Conservation (phyloP, 2,113 vertebrate genomes). For the Poeciliopsis prolifica region DNA sequence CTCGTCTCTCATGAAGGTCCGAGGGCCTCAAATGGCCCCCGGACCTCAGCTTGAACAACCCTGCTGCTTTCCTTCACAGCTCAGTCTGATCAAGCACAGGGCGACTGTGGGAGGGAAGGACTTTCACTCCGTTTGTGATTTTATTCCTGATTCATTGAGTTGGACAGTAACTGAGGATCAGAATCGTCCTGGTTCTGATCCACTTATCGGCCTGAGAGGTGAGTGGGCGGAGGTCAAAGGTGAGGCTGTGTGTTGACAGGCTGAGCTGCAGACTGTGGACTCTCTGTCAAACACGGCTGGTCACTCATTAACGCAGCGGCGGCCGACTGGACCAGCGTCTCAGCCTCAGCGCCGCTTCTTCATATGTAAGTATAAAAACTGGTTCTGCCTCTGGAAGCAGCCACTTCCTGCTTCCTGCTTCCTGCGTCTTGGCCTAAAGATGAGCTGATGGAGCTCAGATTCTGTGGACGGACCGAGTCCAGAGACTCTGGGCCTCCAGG, state of each 20-base stretch:
- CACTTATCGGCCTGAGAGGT: not conserved
- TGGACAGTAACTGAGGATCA: too few species aligned
- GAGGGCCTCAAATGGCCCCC: too few species aligned
- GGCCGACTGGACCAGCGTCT: slow-evolving; percentile 42
- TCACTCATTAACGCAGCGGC: slow-evolving; percentile 80
- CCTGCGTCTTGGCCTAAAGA: rapidly evolving
- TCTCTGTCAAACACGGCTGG: slow-evolving; percentile 74
- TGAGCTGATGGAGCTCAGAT: not conserved
- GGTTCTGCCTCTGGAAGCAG: not conserved
- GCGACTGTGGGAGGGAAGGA: too few species aligned
- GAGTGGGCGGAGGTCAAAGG: too few species aligned
- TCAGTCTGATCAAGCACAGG: too few species aligned
- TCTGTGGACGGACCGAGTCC: not conserved
- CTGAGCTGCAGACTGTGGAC: slow-evolving; percentile 78
- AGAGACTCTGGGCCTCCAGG: slow-evolving; percentile 19
- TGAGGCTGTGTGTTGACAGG: slow-evolving; percentile 23
- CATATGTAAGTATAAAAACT: slow-evolving; percentile 66
- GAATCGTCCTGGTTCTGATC: not conserved
- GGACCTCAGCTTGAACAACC: too few species aligned
- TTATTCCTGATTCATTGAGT: too few species aligned
- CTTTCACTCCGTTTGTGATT: too few species aligned
- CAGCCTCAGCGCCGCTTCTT: slow-evolving; percentile 17
- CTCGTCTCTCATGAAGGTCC: too few species aligned
- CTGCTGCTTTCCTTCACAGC: too few species aligned
- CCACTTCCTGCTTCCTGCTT: too few species aligned